Conservation (phyloP, 2,888 invertebrate genomes). For the Rhaphigaster nebulosa region DNA sequence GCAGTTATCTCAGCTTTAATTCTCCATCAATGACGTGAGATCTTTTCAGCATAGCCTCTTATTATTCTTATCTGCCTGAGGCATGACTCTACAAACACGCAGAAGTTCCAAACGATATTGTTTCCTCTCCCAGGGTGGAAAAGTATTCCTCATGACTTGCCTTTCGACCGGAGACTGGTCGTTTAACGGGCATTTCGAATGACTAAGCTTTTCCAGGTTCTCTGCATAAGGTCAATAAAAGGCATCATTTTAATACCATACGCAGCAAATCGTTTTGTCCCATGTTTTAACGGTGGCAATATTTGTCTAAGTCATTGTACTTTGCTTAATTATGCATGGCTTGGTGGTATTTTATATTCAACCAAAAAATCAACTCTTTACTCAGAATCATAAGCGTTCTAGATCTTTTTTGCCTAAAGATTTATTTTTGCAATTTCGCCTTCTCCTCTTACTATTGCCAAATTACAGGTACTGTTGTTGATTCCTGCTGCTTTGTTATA, state of each 20-base stretch:
- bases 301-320: neutral
- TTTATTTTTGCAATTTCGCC: no score
- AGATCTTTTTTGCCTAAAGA: neutral
- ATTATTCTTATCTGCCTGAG: neutral
- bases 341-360: no score
- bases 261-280: neutral
- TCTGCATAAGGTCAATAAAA: conserved; percentile 43
- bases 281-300: neutral
- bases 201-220: neutral
- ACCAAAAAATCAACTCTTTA: no score
- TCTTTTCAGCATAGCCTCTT: neutral
- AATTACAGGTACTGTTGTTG: no score
- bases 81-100: neutral
- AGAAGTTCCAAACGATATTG: neutral
- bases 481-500: no score
- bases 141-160: conserved; percentile 38
- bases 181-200: conserved; percentile 30
- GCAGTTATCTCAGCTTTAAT: neutral
- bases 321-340: neutral
- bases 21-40: neutral
- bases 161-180: conserved; percentile 6
- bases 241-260: neutral
- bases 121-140: neutral
- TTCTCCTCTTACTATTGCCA: no score
- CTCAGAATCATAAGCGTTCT: neutral